Evolutionary conservation across 1,140 invertebrate genomes (phyloP), one percentile per base, ranked within the genome.

Genomic region (Venustaconcha ellipsiformis): DNA sequence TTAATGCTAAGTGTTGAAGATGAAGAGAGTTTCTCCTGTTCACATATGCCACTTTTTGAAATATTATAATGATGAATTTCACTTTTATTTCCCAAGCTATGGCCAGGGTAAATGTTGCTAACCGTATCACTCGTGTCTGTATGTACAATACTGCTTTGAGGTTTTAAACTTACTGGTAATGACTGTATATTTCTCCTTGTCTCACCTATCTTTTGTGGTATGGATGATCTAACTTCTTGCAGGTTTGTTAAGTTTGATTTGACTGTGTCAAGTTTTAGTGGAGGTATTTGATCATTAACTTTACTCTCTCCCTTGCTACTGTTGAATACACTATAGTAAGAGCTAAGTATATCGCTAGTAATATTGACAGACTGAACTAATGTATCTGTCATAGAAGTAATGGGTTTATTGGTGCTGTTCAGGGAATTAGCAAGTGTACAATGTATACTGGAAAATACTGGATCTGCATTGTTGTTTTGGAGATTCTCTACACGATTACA

Each of bases 281-380:
- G 65, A 67, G 13, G 26, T n/a, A 37, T 14, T 23, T 48, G 18
- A n/a, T 5, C 15, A n/a, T 67, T 30, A 37, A n/a, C 18, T 37
- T 67, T 67, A n/a, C 20, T 15, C 67, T 67, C 67, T 55, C 48
- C 30, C 55, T 77, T 77, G 14, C 30, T 48, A 48, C 66, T 65
- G 63, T 77, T 77, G 18, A 77, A 60, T 13, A 72, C 75, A 72
- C 75, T 77, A 37, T 77, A 77, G 20, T 77, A 77, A 11, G 75
- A 72, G 20, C 72, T 70, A n/a, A 77, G 56, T 26, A 77, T 77
- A 72, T 77, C 75, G 68, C 70, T 77, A 6, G 75, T 65, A 30
- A 77, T 77, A 63, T 77, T 77, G n/a, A 77, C 75, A 59, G 67
- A 68, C n/a, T 70, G 66, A 63, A 77, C 67, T 63, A 77, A 62